Conservation (phyloP, 2,888 invertebrate species). For the Hofmannophila pseudospretella region DNA sequence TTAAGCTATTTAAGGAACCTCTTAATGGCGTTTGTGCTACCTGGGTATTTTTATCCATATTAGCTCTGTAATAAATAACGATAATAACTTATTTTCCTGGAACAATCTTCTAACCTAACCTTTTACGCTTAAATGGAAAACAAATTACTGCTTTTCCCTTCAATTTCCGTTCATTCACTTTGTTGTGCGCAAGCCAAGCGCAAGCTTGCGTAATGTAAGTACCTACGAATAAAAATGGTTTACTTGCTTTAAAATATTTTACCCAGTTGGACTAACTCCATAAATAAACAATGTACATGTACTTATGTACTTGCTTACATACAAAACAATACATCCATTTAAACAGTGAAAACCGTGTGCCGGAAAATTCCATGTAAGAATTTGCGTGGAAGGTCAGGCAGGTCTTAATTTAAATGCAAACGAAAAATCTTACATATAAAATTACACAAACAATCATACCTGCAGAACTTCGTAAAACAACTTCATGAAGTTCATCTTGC, state of each 20-base stretch:
- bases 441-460: not conserved
- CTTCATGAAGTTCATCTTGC: not conserved
- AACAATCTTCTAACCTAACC: not conserved
- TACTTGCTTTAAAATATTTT: too few relatives aligned
- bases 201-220: too few relatives aligned
- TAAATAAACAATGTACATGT: too few relatives aligned
- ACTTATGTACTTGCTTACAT: too few relatives aligned
- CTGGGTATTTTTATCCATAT: not conserved
- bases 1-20: too few relatives aligned
- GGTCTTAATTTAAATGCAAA: slow-evolving; percentile 1
- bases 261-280: too few relatives aligned
- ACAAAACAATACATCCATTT: too few relatives aligned
- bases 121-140: slow-evolving; percentile 2
- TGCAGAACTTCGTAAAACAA: not conserved
- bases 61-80: not conserved
- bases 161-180: slow-evolving; percentile 1
- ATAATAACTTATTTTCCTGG: not conserved
- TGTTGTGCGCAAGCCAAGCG: not conserved
- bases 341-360: too few relatives aligned
- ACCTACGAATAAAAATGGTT: too few relatives aligned
- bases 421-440: not conserved
- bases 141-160: not conserved
- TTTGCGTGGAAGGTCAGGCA: too few relatives aligned
- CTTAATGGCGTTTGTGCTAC: too few relatives aligned
- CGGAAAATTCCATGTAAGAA: too few relatives aligned